These are phyloP conservation scores for Ormyrus nitidulus DNA, from an alignment of 2,888 invertebrate genomes.

Conservation along the genomic window DNA sequence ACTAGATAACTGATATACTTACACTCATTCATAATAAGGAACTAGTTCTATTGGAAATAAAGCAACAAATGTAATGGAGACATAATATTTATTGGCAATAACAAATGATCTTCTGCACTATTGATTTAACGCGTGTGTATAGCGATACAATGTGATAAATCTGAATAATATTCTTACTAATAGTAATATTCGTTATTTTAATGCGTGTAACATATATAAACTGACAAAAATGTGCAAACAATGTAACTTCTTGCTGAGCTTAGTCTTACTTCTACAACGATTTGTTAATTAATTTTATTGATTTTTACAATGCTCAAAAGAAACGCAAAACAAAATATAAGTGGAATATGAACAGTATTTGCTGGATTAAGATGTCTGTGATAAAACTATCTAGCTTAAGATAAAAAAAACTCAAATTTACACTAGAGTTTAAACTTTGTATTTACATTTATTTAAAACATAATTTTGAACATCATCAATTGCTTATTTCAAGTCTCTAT, in stretches of 20 bases:
- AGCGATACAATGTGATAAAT: background rate
- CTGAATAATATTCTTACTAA: slow-evolving; percentile 8
- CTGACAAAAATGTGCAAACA: slow-evolving; percentile 18
- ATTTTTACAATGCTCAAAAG: background rate
- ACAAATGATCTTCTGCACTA: slow-evolving; percentile 1
- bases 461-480: slow-evolving; percentile 25
- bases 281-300: background rate
- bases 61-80: slow-evolving; percentile 3
- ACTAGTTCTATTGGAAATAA: background rate
- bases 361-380: slow-evolving; percentile 1
- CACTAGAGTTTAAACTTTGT: slow-evolving; percentile 21
- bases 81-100: slow-evolving; percentile 19
- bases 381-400: slow-evolving; percentile 1
- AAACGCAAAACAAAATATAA: too few species aligned
- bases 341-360: background rate
- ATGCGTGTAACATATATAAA: slow-evolving; percentile 10
- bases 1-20: too few species aligned
- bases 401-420: slow-evolving; percentile 20
- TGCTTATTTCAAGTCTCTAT: slow-evolving; percentile 6
- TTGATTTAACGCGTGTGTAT: background rate
- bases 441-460: slow-evolving; percentile 37
- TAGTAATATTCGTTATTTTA: background rate
- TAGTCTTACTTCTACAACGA: background rate
- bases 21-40: too few species aligned
- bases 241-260: slow-evolving; percentile 7